Base-by-base conservation (phyloP, 1,140 invertebrate species). In the Holcopasites calliopsidis region DNA sequence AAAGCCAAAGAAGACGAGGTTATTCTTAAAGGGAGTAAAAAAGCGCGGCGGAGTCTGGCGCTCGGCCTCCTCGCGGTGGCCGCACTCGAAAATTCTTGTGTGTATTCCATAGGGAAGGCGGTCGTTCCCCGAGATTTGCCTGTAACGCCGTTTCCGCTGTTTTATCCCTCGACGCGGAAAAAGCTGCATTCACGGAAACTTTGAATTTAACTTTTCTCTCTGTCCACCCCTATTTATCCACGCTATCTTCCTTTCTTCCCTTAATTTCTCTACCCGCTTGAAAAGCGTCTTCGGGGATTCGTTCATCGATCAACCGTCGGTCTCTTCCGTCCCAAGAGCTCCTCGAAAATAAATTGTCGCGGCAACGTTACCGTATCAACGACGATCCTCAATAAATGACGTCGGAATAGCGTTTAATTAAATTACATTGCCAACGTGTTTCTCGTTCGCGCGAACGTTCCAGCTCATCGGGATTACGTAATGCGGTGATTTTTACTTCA, bases 341-440 rank as follows among this genome's bases (percentile, higher is more conserved):
- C 6, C 23, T 13, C 5, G 4, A 42, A 54, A 65, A 55, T 33
- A 44, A 54, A 65, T 65, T 55, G 65, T 52, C 35, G 2, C 60
- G 38, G 55, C 55, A 60, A 54, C 58, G 70, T 54, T 54, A 64
- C 38, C 70, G 7, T 54, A 64, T 40, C 35, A 35, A 8, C 60
- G 23, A 3, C 38, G 50, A 5, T 11, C 50, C 21, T 57, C 58
- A 38, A 70, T 40, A 60, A 71, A 60, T 50, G 54, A 60, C 11
- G 21, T 26, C 11, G 16, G 42, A 13, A 50, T 28, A 50, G 13
- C 40, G 28, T 35, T 54, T 54, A 73, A 73, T 54, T 64, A 40
- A 72, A 50, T 72, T 54, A 52, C 47, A 52, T 26, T 23, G 35
- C 35, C 35, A 42, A 72, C 70, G 70, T 64, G 70, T 62, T 64